phyloP scores from a whole-genome alignment of 2,797 vertebrate species.

The Pagetopsis macropterus region DNA sequence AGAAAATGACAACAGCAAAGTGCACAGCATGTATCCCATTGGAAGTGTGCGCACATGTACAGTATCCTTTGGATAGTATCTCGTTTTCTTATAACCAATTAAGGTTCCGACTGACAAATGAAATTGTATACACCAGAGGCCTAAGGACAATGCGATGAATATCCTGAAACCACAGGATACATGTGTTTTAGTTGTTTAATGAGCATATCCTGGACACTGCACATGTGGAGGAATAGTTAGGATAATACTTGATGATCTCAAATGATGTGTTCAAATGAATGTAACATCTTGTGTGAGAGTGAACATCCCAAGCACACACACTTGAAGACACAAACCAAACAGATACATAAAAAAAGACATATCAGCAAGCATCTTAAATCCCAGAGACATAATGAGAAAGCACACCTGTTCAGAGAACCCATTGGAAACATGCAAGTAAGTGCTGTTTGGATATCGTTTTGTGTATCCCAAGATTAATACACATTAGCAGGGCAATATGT shows the following conservation, averaged over 20 bases:
- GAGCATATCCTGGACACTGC: conserved; percentile 32
- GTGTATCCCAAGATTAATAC: conserved; percentile 11
- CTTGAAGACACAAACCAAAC: conserved; percentile 28
- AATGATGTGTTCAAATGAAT: conserved; percentile 25
- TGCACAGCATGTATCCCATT: conserved; percentile 41
- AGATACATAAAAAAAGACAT: conserved; percentile 22
- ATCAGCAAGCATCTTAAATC: conserved; percentile 29
- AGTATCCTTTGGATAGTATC: conserved; percentile 27
- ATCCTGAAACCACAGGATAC: neutral
- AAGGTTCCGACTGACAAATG: neutral
- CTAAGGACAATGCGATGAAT: neutral
- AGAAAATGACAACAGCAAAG: conserved; percentile 74
- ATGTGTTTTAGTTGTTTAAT: neutral
- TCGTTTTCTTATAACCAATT: conserved; percentile 22
- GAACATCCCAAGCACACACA: conserved; percentile 33
- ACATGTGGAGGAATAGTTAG: conserved; percentile 46
- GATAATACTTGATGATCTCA: conserved; percentile 40
- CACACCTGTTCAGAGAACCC: conserved; percentile 1
- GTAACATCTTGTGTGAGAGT: conserved; percentile 14
- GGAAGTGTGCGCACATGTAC: conserved; percentile 46
- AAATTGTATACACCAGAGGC: conserved; percentile 11
- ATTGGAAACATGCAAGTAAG: conserved; percentile 35
- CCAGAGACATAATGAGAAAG: conserved; percentile 21
- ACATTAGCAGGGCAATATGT: neutral
- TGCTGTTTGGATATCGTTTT: conserved; percentile 2